These are phyloP conservation scores for Drosophila prosaltans DNA, from an alignment of 1,140 invertebrate genomes.

Conservation along the genomic window DNA sequence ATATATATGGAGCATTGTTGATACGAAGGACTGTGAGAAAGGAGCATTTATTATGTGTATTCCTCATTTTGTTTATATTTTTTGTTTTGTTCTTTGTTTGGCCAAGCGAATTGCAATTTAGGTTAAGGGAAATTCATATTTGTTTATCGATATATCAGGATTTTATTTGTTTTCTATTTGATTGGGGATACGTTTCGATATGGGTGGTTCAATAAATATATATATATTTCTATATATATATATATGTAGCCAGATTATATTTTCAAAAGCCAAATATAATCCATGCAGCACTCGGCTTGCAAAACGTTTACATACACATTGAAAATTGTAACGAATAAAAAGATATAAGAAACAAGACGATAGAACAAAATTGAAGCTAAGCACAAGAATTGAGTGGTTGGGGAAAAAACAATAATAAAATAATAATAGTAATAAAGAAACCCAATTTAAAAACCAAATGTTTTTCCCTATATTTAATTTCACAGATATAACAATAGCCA, in stretches of 20 bases:
- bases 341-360: slow-evolving; percentile 54
- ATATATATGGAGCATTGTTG: slow-evolving; percentile 28
- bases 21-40: slow-evolving; percentile 15
- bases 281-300: slow-evolving; percentile 73
- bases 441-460: too few species aligned
- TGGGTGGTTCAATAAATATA: slow-evolving; percentile 35
- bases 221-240: neutral
- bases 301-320: slow-evolving; percentile 75
- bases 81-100: neutral
- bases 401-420: slow-evolving; percentile 11
- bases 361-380: slow-evolving; percentile 29
- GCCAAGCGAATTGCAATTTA: slow-evolving; percentile 41
- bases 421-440: neutral
- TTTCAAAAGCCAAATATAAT: slow-evolving; percentile 67
- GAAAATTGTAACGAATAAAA: slow-evolving; percentile 52
- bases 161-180: slow-evolving; percentile 21
- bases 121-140: slow-evolving; percentile 10
- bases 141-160: neutral
- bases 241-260: slow-evolving; percentile 58
- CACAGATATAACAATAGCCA: too few species aligned
- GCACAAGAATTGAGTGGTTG: slow-evolving; percentile 45
- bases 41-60: slow-evolving; percentile 8
- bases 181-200: slow-evolving; percentile 27
- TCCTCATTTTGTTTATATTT: neutral
- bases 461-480: too few species aligned